Base-by-base conservation (phyloP, 2,888 invertebrate species). In the Epistrophe grossulariae region DNA sequence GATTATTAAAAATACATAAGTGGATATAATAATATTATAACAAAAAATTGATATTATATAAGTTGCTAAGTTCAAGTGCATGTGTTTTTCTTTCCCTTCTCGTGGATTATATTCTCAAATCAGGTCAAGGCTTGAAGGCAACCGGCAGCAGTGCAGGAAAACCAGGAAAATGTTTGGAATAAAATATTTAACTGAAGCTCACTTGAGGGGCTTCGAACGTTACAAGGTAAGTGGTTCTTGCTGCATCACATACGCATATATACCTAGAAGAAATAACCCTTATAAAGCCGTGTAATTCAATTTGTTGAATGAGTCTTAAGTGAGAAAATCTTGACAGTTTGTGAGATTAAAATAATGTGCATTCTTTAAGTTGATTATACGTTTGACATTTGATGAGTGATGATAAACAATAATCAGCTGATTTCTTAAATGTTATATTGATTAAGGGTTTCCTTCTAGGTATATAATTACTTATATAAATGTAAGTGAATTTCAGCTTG, bases 201-300 rank as follows among this genome's bases (percentile, higher is more conserved):
- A 93, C 90, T 91, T 93, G 89, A 90, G 89, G 91, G 93, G 93
- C 88, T 93, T 93, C 91, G 93, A 93, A 88, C 92, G 92, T 59
- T 93, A 93, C 89, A 93, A 93, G 93, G 93, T 93, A 85, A 90
- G 55, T 28, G 15, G 15, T 89, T 31, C 19, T 28, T 40, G 40
- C 13, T 28, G 45, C n/a, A 64, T 17, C 6, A n/a, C 24, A 43
- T 0, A 11, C 11, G n/a, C n/a, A n/a, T n/a, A n/a, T n/a, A n/a
- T n/a, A n/a, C n/a, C n/a, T n/a, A n/a, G n/a, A 13, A 31, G n/a
- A 62, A 60, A 40, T 59, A 60, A 40, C 62, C 40, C 17, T 57
- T 43, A 60, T n/a, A 48, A 13, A 7, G 52, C 40, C 68, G 59
- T 24, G 13, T 62, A 62, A 62, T 62, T 43, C 15, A 62, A 62